These are phyloP conservation scores for Lasioglossum zephyrum DNA, from an alignment of 2,888 invertebrate genomes.

Conservation along the genomic window DNA sequence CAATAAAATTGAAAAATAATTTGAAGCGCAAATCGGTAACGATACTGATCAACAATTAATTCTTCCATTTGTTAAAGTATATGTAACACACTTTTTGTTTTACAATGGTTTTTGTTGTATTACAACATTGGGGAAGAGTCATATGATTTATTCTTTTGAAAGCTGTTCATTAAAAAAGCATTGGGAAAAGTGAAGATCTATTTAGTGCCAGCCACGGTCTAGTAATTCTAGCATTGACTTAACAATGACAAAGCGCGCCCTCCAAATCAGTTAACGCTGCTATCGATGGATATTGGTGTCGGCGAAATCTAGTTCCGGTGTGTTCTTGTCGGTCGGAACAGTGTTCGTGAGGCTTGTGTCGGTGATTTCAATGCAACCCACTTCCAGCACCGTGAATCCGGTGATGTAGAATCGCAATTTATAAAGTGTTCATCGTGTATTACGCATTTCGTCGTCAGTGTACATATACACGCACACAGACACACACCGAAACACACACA, in stretches of 20 bases:
- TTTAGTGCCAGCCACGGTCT: background rate
- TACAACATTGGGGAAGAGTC: background rate
- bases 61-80: background rate
- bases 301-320: background rate
- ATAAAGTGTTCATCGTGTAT: slow-evolving; percentile 59
- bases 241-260: background rate
- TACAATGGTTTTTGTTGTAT: background rate
- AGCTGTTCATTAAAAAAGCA: background rate
- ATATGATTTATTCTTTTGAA: background rate
- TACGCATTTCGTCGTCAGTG: slow-evolving; percentile 40
- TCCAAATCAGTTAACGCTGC: background rate
- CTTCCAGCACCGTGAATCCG: slow-evolving; percentile 38
- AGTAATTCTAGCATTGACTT: background rate
- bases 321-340: background rate
- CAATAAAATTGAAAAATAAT: no score
- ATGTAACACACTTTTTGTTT: background rate
- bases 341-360: background rate
- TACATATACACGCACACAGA: slow-evolving; percentile 10
- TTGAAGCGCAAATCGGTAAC: background rate
- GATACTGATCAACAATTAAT: background rate
- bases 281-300: background rate
- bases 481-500: background rate
- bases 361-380: background rate
- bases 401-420: slow-evolving; percentile 58
- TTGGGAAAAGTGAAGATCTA: background rate